Base-by-base conservation (phyloP, 2,113 vertebrate genomes). In the Stigmatopora nigra region DNA sequence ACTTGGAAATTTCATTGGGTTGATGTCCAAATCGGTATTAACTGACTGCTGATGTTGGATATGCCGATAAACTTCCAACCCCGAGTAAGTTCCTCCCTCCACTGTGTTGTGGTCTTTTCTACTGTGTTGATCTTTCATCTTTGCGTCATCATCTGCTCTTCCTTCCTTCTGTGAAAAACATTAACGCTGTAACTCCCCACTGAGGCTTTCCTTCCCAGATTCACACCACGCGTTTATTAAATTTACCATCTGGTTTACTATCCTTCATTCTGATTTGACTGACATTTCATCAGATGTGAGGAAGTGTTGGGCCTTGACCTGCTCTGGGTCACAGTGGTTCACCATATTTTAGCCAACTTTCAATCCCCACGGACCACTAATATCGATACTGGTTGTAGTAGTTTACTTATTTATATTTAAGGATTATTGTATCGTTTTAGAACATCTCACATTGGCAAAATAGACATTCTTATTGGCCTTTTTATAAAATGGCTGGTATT, bases 251-350 rank as follows among this genome's bases (percentile, higher is more conserved):
- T 49, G 17, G 31, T 68, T 63, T 45, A 53, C 22, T 67, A 67
- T 65, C 65, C 49, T 44, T 65, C 69, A 38, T 36, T 67, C 58
- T 22, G 4, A 13, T 61, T 41, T 80, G 77, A 77, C 67, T 79
- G 75, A 69, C 77, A 72, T 66, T 81, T 78, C 67, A 79, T 83
- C 73, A 77, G 67, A 73, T 36, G 53, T 38, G 53, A 64, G 69
- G 52, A 73, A 61, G 70, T 44, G 41, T 45, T 41, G 20, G 65
- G 35, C 75, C 74, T 84, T 82, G 76, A 77, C 67, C 76, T 64
- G 57, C 31, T 53, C 17, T 7, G 15, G 64, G 60, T 69, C 67
- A 77, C 63, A 58, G 63, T 35, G 36, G 56, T 69, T 63, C 41
- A 35, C 31, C 48, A 59, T 69, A 49, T 76, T 73, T 70, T 73